A percentile compares a stretch with the other conserved stretches of the same genome.
Conservation (phyloP, 2,113 vertebrate species). For the Tetrao urogallus region DNA sequence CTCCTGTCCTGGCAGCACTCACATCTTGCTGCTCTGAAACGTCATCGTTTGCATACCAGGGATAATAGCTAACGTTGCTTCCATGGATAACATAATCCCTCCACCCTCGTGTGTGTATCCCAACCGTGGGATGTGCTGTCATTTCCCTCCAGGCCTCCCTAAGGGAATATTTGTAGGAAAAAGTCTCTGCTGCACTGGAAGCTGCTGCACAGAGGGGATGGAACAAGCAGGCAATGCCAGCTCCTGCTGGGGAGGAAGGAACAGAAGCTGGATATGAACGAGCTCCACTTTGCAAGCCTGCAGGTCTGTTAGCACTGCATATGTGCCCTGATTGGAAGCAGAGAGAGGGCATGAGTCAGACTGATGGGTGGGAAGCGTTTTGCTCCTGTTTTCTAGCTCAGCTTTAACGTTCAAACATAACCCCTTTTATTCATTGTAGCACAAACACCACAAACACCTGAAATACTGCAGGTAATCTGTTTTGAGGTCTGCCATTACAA, state of each 20-base stretch:
- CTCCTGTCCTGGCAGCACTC: background rate
- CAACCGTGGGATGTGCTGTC: background rate
- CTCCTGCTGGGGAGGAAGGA: background rate
- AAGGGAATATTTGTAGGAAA: background rate
- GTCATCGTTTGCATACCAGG: background rate
- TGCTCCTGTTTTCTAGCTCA: background rate
- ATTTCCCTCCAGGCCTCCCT: background rate
- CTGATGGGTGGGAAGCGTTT: background rate
- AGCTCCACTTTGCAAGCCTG: background rate
- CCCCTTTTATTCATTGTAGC: background rate
- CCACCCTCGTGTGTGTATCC: background rate
- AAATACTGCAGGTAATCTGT: background rate
- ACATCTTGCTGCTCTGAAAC: background rate
- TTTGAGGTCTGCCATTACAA: rapidly evolving
- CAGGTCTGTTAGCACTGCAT: rapidly evolving
- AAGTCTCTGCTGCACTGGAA: rapidly evolving
- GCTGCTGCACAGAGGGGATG: rapidly evolving
- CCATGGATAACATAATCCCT: background rate
- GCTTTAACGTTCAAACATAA: background rate
- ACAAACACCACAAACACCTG: no score
- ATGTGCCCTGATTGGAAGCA: background rate
- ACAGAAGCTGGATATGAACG: rapidly evolving
- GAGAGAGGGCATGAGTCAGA: slow-evolving; percentile 8
- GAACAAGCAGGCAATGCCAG: background rate
- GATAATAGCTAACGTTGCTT: background rate